Percentiles rank a stretch among this genome's conserved stretches.
Evolutionary conservation across 2,113 vertebrate species (phyloP).

Genomic region (Neoarius graeffei): DNA sequence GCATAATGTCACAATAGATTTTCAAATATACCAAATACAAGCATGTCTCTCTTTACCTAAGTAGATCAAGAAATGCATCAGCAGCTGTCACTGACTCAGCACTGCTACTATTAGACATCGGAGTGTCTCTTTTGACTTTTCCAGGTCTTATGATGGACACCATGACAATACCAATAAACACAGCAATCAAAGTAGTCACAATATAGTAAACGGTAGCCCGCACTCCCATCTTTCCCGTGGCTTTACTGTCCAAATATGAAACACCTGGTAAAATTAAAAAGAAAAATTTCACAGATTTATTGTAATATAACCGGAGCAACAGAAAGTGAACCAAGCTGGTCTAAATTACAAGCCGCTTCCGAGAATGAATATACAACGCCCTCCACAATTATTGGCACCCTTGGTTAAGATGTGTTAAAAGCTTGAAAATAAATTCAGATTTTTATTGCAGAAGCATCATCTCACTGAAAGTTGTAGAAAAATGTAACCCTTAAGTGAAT

Average conservation of each 20-base stretch:
- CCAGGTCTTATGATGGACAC: conserved; percentile 91
- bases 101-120: conserved; percentile 73
- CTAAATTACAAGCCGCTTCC: no score
- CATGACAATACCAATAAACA: conserved; percentile 92
- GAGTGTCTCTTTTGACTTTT: conserved; percentile 85
- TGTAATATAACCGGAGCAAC: no score
- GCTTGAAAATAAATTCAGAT: no score
- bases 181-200: conserved; percentile 91
- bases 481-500: no score
- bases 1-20: background rate
- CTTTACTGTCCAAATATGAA: conserved; percentile 91
- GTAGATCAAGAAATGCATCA: conserved; percentile 93
- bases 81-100: conserved; percentile 86
- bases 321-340: no score
- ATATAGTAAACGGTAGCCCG: conserved; percentile 91
- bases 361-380: no score
- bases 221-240: conserved; percentile 91
- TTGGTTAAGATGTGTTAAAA: no score
- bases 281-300: no score
- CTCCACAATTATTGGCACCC: no score
- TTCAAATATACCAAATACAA: background rate
- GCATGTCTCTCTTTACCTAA: conserved; percentile 75
- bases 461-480: no score
- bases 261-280: conserved; percentile 66
- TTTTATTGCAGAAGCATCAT: no score